Base-by-base conservation (phyloP, 2,888 invertebrate species). In the Zygogramma bicolorata region DNA sequence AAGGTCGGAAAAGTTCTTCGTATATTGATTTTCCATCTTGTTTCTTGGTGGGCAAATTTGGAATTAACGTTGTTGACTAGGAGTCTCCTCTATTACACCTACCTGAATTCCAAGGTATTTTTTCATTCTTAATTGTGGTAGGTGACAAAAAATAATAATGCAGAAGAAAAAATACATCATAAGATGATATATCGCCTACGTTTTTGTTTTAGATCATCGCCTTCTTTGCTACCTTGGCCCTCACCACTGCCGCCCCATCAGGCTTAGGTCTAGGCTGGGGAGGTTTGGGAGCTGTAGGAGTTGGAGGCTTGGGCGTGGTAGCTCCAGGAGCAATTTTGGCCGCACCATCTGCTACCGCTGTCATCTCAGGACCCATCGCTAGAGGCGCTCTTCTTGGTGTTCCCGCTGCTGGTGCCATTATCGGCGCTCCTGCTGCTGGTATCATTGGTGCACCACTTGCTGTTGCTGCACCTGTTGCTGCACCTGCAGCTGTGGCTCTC, bases 211-310 rank as follows among this genome's bases (percentile, higher is more conserved):
- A 80, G 79, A 66, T 77, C 34, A 68, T 74, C 59, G 69, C 65
- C 58, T 65, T 76, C 42, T 68, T 79, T 68, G 78, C 78, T 67
- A 68, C 73, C 40, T 71, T 80, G 74, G 80, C 79, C 40, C 75
- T 74, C 53, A 74, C 77, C 49, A 63, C 67, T 63, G 80, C 77
- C 65, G 73, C 76, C 31, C 78, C 79, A 8, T 75, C 77, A 27
- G 79, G 74, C 13, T 46, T 68, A 22, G 75, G 77, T 18, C 62
- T 70, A 46, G 79, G 76, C 15, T 65, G n/a, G 57, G 42, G 67
- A 38, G 68, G 69, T 10, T 38, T 61, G 27, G 68, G 59, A 31
- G 68, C 68, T 8, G 46, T 18, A 46, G 46, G 46, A 34, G 1
- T 34, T 34, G 34, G 34, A 34, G 29, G 42, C 22, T 49, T 68